phyloP scores from a whole-genome alignment of 1,140 invertebrate genomes.

The Polypedilum pembai region DNA sequence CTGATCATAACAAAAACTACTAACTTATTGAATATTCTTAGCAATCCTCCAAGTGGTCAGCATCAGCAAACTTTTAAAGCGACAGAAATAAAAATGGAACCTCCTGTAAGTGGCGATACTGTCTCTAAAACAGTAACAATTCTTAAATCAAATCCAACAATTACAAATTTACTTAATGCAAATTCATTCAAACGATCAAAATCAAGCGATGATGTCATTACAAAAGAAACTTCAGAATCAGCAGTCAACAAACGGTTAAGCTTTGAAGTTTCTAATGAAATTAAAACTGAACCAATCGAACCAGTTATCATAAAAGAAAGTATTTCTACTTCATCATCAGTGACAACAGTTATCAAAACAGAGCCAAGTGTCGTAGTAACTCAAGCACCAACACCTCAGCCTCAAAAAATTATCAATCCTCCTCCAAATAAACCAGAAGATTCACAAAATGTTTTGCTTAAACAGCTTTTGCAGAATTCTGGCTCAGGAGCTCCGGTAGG shows the following conservation, averaged over 20 bases:
- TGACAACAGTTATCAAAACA: constrained; percentile 27
- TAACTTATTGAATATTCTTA: constrained; percentile 28
- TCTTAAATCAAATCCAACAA: constrained; percentile 34
- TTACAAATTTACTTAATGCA: constrained; percentile 36
- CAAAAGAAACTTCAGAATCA: constrained; percentile 37
- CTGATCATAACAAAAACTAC: constrained; percentile 30
- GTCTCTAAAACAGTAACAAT: constrained; percentile 29
- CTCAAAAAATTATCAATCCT: constrained; percentile 34
- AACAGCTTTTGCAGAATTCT: constrained; percentile 82
- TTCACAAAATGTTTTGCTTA: constrained; percentile 81
- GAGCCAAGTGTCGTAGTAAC: background rate
- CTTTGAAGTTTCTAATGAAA: constrained; percentile 45
- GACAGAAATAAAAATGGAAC: background rate
- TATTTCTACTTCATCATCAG: background rate
- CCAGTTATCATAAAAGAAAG: constrained; percentile 38
- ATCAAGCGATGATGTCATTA: constrained; percentile 45
- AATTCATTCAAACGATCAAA: constrained; percentile 46
- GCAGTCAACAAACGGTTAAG: constrained; percentile 46
- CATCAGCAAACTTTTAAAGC: background rate
- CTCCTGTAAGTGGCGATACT: constrained; percentile 30
- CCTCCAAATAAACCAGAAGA: constrained; percentile 55
- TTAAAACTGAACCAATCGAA: constrained; percentile 48
- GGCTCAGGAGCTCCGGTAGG: constrained; percentile 51
- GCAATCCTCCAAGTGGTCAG: background rate
- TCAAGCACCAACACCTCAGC: constrained; percentile 36